These are phyloP conservation scores for Sycophila texana DNA, from an alignment of 2,888 invertebrate genomes.

Conservation along the genomic window DNA sequence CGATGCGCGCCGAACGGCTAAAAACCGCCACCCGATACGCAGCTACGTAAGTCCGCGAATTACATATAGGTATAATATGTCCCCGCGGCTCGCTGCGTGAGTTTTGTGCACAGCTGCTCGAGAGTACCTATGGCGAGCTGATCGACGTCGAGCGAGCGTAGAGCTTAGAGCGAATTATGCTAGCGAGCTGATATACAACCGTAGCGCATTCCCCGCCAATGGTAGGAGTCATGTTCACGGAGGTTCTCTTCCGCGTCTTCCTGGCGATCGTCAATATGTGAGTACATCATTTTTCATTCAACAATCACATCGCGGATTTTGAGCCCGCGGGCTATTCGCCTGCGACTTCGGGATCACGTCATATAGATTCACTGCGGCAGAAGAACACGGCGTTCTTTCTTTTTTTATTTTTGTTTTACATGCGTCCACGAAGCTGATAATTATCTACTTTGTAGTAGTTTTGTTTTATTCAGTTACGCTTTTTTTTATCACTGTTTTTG, in stretches of 20 bases:
- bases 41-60: too few relatives aligned
- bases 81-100: too few relatives aligned
- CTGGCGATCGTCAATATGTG: slow-evolving; percentile 70
- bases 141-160: slow-evolving; percentile 44
- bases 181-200: slow-evolving; percentile 25
- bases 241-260: slow-evolving; percentile 66
- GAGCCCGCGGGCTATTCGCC: background rate
- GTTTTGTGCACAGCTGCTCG: slow-evolving; percentile 7
- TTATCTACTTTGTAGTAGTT: too few relatives aligned
- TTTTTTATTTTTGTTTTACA: slow-evolving; percentile 8
- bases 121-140: slow-evolving; percentile 26
- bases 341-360: background rate
- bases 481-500: too few relatives aligned
- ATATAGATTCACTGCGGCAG: slow-evolving; percentile 40
- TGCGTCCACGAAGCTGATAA: too few relatives aligned
- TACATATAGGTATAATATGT: too few relatives aligned
- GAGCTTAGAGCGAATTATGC: slow-evolving; percentile 19
- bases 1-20: too few relatives aligned
- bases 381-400: background rate
- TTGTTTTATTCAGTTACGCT: too few relatives aligned
- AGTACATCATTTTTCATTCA: slow-evolving; percentile 59
- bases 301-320: background rate
- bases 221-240: slow-evolving; percentile 59
- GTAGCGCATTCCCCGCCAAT: slow-evolving; percentile 41
- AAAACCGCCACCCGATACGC: too few relatives aligned